phyloP scores from a whole-genome alignment of 2,113 vertebrate genomes.

The Coptodon rendalli region DNA sequence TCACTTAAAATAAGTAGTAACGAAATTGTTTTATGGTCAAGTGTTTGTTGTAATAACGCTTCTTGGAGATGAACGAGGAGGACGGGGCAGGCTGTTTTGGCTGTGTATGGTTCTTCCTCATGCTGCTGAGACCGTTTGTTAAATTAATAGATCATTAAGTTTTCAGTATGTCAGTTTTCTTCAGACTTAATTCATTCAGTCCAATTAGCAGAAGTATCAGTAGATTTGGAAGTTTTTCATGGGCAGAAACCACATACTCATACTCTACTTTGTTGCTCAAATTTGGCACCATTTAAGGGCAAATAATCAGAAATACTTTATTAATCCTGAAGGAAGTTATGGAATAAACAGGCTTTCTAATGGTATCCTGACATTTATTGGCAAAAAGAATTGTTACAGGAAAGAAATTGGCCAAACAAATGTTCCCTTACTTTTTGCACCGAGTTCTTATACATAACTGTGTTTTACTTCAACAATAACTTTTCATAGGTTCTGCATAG shows the following conservation, averaged over 20 bases:
- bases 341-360: neutral
- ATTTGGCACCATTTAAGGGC: neutral
- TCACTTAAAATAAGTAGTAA: neutral
- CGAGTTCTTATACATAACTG: neutral
- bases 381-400: neutral
- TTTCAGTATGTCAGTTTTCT: neutral
- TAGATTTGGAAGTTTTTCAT: neutral
- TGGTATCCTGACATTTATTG: neutral
- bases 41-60: neutral
- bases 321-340: neutral
- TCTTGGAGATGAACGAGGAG: neutral
- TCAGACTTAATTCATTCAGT: neutral
- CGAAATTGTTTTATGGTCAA: rapidly evolving
- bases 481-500: neutral
- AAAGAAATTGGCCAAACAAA: neutral
- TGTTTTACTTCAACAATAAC: neutral
- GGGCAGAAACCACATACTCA: neutral
- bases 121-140: neutral
- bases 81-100: neutral
- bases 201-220: neutral
- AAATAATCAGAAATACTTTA: neutral
- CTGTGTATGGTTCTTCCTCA: neutral
- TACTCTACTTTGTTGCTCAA: neutral
- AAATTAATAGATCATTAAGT: neutral
- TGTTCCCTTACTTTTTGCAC: neutral